Base-by-base conservation (phyloP, 2,888 invertebrate genomes). In the Heterodera filipjevi region DNA sequence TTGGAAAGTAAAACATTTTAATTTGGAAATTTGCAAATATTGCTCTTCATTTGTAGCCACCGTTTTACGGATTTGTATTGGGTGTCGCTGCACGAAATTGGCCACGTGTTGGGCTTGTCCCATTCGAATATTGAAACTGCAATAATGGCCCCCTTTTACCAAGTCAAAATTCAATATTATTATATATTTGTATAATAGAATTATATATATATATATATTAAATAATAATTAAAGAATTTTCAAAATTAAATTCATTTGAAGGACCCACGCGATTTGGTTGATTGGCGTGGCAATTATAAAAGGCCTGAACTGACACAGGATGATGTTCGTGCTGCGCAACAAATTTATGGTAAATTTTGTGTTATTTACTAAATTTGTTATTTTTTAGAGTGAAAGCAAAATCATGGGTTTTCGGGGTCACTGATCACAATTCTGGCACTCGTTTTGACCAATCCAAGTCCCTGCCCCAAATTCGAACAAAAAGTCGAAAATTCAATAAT, bases 71-170 rank as follows among this genome's bases (percentile, higher is more conserved):
- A 88, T 77, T 75, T 88, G 14, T 79, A 84, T 59, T 84, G 87
- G 5, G 89, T 89, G 22, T 87, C 89, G 5, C 86, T 89, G 66
- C 89, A 89, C 81, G 89, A 89, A 78, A 85, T 84, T 39, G 88
- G 88, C 6, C 83, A 83, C 75, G 75, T 80, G 30, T 76, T 83
- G 27, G 85, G 86, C 22, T 76, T 85, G n/a, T 76, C 76, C 39
- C 86, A 86, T 77, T 85, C 86, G 2, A 80, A 86, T 53, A 84
- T 85, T 76, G 87, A 88, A 71, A 80, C 81, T 10, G 86, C 87
- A 0, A 87, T 89, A 64, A 89, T 89, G 89, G 87, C 88, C 12
- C 89, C 89, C 12, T 89, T 89, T 80, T 89, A 89, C 64, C 81
- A 85, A 66, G 86, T 84, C 73, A 86, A 85, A 71, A 71, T n/a